Evolutionary conservation across 2,797 vertebrate genomes (phyloP).

Genomic region (Pseudocheirus occidentalis): DNA sequence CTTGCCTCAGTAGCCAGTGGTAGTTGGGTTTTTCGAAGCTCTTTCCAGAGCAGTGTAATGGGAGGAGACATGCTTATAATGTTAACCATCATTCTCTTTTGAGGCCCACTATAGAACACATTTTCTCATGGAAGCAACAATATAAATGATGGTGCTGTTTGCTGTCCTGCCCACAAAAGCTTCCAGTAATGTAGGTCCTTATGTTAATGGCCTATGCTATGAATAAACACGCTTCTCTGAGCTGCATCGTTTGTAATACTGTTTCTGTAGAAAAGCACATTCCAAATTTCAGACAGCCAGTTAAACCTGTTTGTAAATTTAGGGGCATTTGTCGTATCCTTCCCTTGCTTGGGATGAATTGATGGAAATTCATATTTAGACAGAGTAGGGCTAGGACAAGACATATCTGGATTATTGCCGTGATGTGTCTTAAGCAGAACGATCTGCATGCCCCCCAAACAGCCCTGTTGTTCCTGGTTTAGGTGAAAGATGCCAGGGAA

Average conservation of each 20-base stretch:
- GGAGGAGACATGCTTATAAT: neutral
- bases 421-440: neutral
- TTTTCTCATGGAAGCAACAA: neutral
- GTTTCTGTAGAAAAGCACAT: neutral
- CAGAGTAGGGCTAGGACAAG: neutral
- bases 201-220: neutral
- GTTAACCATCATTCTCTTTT: neutral
- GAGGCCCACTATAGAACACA: neutral
- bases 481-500: neutral
- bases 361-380: conserved; percentile 22
- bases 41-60: neutral
- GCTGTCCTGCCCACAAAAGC: neutral
- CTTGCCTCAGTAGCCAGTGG: neutral
- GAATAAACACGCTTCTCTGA: neutral
- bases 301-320: conserved; percentile 7
- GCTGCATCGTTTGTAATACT: neutral
- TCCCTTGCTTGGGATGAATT: neutral
- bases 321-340: conserved; percentile 14
- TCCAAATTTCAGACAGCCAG: neutral
- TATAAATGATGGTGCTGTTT: neutral
- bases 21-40: too few species aligned
- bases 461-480: neutral
- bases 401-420: neutral
- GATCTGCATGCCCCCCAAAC: neutral
- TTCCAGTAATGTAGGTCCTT: neutral